phyloP scores from a whole-genome alignment of 2,888 invertebrate genomes.

The Euphydryas editha region DNA sequence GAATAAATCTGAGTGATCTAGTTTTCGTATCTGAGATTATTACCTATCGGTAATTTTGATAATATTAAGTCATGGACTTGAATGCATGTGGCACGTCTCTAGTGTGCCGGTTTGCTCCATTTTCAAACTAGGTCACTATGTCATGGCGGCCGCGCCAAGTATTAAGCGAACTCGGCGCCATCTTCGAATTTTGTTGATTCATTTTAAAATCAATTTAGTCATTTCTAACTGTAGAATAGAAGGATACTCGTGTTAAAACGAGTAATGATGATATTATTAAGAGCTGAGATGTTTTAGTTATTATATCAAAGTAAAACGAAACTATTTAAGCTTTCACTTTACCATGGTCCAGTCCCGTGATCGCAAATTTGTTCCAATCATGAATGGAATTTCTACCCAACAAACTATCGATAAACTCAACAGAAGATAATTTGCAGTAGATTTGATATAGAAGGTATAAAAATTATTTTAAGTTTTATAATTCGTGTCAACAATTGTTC shows the following conservation, averaged over 20 bases:
- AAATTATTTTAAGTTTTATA: neutral
- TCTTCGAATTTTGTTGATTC: conserved; percentile 77
- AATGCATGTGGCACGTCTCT: conserved; percentile 43
- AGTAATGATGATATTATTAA: conserved; percentile 42
- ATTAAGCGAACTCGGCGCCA: conserved; percentile 73
- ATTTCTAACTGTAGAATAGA: conserved; percentile 29
- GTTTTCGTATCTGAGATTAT: neutral
- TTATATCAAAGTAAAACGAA: conserved; percentile 63
- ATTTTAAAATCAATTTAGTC: conserved; percentile 46
- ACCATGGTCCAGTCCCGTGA: conserved; percentile 54
- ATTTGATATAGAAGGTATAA: neutral
- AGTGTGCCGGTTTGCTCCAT: conserved; percentile 72
- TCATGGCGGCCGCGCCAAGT: conserved; percentile 77
- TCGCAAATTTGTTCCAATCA: conserved; percentile 67
- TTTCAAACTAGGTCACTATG: conserved; percentile 81
- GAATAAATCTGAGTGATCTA: neutral
- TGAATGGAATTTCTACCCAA: conserved; percentile 43
- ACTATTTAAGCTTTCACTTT: conserved; percentile 73
- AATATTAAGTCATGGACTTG: conserved; percentile 32
- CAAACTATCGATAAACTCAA: conserved; percentile 15
- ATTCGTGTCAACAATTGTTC: neutral
- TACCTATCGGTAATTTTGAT: conserved; percentile 53
- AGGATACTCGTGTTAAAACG: conserved; percentile 17
- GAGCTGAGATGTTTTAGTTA: conserved; percentile 37
- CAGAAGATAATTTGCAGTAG: conserved; percentile 17